Base-by-base conservation (phyloP, 1,140 invertebrate genomes). In the Ceratina calcarata region DNA sequence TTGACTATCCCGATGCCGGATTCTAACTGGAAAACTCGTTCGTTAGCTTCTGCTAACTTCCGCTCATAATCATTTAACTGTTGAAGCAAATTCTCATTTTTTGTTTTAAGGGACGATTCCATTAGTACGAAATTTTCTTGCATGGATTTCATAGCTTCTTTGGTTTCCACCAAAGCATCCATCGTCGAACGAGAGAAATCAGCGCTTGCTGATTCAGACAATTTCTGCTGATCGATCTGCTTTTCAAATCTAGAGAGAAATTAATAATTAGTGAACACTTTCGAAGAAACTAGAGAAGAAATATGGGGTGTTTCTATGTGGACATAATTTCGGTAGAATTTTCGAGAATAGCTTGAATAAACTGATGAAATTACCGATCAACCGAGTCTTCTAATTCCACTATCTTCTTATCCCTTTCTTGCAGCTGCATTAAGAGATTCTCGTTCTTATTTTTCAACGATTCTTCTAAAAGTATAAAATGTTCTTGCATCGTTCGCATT, bases 401-500 rank as follows among this genome's bases (percentile, higher is more conserved):
- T 78, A 94, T 91, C 81, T 82, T 95, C 57, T 94, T 91, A 84
- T 95, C 94, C 90, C 95, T 95, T 92, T 93, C 87, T 61, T 93
- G 78, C 74, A 97, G 88, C 80, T 94, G 93, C 55, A 93, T 89
- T 53, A 93, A 71, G 49, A 93, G 85, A 87, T 80, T 89, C 7
- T 88, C 81, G 87, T 95, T 96, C 90, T 97, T 95, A 78, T 94
- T 92, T 87, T 95, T 95, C 93, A 96, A 95, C 74, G 96, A 95
- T 60, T 91, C 91, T 92, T 97, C 97, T 89, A 96, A 93, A 4
- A 93, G 92, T 15, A 96, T 92, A 92, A 97, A 97, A 91, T 96
- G 95, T 86, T 95, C 94, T 87, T 97, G 96, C 95, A 97, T 96
- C 85, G 95, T 94, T 90, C 95, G 94, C 95, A 97, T 96, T 91